Conservation (phyloP, 2,113 vertebrate genomes). For the Erythrocercus mccallii region DNA sequence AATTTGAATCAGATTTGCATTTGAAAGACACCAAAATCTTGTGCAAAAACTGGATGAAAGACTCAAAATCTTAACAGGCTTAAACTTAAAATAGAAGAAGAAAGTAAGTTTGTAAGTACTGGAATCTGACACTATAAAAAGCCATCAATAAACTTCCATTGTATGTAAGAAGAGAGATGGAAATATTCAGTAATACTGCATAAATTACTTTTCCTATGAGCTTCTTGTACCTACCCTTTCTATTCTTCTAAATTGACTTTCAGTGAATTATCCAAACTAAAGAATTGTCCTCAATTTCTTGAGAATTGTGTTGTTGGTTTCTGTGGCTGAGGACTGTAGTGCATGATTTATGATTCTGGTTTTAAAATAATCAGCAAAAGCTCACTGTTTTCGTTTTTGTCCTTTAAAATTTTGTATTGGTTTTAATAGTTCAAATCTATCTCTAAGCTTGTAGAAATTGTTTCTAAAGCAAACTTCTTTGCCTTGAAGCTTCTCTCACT, state of each 20-base stretch:
- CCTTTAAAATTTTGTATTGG: background rate
- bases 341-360: background rate
- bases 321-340: background rate
- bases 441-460: background rate
- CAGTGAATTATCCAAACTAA: background rate
- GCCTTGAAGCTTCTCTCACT: background rate
- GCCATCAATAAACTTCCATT: background rate
- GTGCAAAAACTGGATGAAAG: background rate
- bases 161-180: background rate
- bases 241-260: background rate
- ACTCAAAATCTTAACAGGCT: background rate
- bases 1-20: conserved; percentile 43
- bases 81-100: background rate
- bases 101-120: background rate
- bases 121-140: background rate
- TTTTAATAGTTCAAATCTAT: background rate
- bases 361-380: background rate
- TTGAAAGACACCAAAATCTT: conserved; percentile 28
- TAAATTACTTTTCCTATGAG: background rate
- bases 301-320: background rate
- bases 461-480: conserved; percentile 12
- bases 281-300: background rate
- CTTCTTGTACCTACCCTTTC: background rate
- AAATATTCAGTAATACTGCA: background rate
- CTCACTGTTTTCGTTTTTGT: background rate